Evolutionary conservation across 1,140 invertebrate species (phyloP).

Genomic region (Pygmarrhopalites habei): DNA sequence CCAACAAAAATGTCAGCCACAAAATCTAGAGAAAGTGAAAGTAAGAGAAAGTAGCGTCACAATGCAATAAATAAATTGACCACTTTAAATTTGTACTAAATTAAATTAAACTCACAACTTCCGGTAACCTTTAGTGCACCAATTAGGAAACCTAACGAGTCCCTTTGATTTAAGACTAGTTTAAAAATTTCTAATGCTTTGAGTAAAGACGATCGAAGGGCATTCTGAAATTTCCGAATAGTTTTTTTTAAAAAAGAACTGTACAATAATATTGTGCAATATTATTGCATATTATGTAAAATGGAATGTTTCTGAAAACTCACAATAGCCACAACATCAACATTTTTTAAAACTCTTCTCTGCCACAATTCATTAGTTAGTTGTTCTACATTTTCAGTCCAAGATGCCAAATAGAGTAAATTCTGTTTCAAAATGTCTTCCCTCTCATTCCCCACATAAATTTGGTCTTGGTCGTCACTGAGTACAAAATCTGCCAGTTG

Average conservation of each 20-base stretch:
- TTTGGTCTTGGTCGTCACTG: not conserved
- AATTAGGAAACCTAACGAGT: not conserved
- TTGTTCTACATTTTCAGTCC: not conserved
- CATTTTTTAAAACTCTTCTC: not conserved
- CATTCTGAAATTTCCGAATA: no score
- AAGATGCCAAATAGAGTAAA: not conserved
- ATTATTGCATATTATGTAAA: no score
- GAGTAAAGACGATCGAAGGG: not conserved
- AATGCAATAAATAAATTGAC: no score
- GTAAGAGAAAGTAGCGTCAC: no score
- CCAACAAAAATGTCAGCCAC: slow-evolving; percentile 3
- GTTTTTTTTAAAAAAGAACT: no score
- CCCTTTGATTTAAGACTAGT: not conserved
- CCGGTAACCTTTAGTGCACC: slow-evolving; percentile 4
- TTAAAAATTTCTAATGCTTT: slow-evolving; percentile 3
- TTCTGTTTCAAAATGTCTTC: slow-evolving; percentile 2
- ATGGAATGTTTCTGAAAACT: no score
- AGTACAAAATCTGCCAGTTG: not conserved
- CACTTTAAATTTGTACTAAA: no score
- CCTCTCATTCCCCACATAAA: not conserved
- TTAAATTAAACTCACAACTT: not conserved
- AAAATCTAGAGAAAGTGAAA: no score
- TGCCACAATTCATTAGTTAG: not conserved
- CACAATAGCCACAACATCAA: no score
- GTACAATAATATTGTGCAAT: no score